These are phyloP conservation scores for Smutsia gigantea DNA, from an alignment of 2,797 vertebrate species.

Conservation along the genomic window DNA sequence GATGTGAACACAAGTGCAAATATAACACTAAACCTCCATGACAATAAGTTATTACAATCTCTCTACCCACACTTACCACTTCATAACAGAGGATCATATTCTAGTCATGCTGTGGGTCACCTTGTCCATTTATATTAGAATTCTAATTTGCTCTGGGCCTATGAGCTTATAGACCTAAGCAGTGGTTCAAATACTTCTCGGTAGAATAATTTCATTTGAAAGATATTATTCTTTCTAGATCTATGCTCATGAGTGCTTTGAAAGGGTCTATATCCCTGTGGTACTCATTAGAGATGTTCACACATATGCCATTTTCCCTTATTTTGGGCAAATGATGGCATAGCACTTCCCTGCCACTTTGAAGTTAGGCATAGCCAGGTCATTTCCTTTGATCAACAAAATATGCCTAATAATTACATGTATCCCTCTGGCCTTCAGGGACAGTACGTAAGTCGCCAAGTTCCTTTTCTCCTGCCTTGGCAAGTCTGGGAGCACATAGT, in stretches of 20 bases:
- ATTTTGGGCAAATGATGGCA: background rate
- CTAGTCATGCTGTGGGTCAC: constrained; percentile 57
- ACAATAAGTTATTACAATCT: constrained; percentile 44
- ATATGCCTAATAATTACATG: constrained; percentile 21
- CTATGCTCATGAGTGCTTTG: background rate
- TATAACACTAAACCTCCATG: constrained; percentile 20
- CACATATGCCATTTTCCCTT: background rate
- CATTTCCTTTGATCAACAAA: background rate
- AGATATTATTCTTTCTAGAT: constrained; percentile 61
- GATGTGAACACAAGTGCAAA: background rate
- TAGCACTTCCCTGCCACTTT: background rate
- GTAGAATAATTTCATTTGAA: constrained; percentile 69
- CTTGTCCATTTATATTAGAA: constrained; percentile 73
- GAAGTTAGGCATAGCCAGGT: background rate
- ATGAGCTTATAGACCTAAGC: constrained; percentile 39
- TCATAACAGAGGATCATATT: constrained; percentile 59
- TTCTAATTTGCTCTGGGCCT: constrained; percentile 69
- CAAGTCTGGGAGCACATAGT: background rate
- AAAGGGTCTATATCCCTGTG: background rate
- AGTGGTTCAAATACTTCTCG: constrained; percentile 57
- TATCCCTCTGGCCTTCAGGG: background rate
- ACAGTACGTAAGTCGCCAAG: background rate
- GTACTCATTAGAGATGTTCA: constrained; percentile 32
- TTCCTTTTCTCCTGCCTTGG: background rate
- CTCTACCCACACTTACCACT: constrained; percentile 21